Evolutionary conservation across 1,140 invertebrate species (phyloP), one percentile per base, ranked within the genome.

Genomic region (Aphidius gifuensis): DNA sequence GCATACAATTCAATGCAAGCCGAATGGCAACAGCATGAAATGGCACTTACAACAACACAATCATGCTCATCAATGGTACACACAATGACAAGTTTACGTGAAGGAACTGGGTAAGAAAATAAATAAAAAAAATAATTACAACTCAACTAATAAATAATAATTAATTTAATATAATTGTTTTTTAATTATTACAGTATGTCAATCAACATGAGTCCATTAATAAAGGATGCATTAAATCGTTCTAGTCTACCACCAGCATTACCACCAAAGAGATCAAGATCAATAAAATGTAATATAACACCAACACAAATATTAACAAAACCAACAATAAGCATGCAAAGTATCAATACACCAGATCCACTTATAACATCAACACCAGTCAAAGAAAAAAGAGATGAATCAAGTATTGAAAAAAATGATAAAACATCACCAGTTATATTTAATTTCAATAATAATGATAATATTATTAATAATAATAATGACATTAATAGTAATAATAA

Each of bases 1-100:
- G 88, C 89, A 8, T 91, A 89, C 72, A 90, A 90, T 78, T 84
- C 90, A 61, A 87, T 83, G 66, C 84, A 85, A 75, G 76, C 85
- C 59, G 83, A 85, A 74, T 89, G 86, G 85, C 85, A 87, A 58
- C 85, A 87, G 71, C 82, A 84, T 66, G 82, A 87, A 76, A 80
- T 85, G 70, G 81, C 83, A 55, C 68, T 82, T 23, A 83, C 83
- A 8, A 84, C 83, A 3, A 83, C 85, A 1, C 85, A 87, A 66
- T 86, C 85, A 5, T 86, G 84, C 71, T 85, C 85, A 11, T 86
- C 86, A 60, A 79, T 81, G 69, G 70, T 77, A 5, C 76, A 83
- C 9, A 80, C 78, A 5, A 67, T 83, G 65, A 80, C 81, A 4
- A 75, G 74, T 63, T 69, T 76, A 46, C 76, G 78, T 23, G 80